A percentile compares a stretch with the other conserved stretches of the same genome.
phyloP scores from a whole-genome alignment of 2,888 invertebrate genomes.

The Drosophila nr. fundita region DNA sequence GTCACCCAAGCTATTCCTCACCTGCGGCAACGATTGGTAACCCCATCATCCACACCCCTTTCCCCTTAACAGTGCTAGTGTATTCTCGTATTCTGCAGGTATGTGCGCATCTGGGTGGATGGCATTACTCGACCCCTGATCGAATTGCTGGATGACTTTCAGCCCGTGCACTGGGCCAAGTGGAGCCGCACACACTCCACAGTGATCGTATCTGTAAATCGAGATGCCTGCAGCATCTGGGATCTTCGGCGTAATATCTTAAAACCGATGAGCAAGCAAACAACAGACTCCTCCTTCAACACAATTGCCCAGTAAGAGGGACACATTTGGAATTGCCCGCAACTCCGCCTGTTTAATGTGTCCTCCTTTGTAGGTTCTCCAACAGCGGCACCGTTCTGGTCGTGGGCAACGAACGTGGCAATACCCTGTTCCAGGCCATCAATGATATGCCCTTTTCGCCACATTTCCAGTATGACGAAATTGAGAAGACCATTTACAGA shows the following conservation, averaged over 20 bases:
- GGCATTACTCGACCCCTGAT: slow-evolving; percentile 88
- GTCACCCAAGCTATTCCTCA: slow-evolving; percentile 88
- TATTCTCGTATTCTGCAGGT: slow-evolving; percentile 73
- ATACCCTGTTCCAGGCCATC: slow-evolving; percentile 88
- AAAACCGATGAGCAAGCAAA: slow-evolving; percentile 86
- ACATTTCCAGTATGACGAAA: slow-evolving; percentile 88
- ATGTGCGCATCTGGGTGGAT: slow-evolving; percentile 91
- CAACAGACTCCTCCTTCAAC: slow-evolving; percentile 71
- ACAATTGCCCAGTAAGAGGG: slow-evolving; percentile 71
- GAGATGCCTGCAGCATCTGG: slow-evolving; percentile 90
- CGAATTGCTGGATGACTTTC: slow-evolving; percentile 85
- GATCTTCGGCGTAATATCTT: slow-evolving; percentile 91
- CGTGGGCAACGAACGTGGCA: slow-evolving; percentile 89
- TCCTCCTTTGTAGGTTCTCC: slow-evolving; percentile 86
- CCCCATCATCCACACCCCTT: background rate
- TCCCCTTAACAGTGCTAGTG: background rate
- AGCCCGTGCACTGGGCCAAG: slow-evolving; percentile 87
- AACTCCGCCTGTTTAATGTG: background rate
- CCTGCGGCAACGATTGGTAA: slow-evolving; percentile 91
- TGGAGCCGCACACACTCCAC: slow-evolving; percentile 92
- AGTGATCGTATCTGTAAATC: slow-evolving; percentile 89
- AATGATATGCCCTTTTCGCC: slow-evolving; percentile 91
- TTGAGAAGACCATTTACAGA: slow-evolving; percentile 88
- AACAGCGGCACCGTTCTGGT: slow-evolving; percentile 89
- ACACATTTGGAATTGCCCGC: slow-evolving; percentile 50